A percentile compares a stretch with the other conserved stretches of the same genome.
phyloP scores from a whole-genome alignment of 2,888 invertebrate genomes.

The Lithophane semibrunnea region DNA sequence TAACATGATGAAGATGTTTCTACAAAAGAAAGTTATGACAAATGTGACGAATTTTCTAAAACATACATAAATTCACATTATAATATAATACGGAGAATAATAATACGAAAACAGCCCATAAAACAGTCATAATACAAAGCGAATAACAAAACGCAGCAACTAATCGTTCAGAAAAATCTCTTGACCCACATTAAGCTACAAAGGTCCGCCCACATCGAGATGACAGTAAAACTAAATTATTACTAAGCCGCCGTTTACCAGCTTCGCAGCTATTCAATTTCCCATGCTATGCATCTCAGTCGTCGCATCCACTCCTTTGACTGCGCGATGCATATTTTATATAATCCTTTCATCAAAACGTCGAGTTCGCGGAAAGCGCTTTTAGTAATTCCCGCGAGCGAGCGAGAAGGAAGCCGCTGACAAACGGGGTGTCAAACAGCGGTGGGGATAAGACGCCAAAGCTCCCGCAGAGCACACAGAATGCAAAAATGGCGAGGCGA shows the following conservation, averaged over 20 bases:
- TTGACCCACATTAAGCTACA: slow-evolving; percentile 74
- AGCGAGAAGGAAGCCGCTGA: slow-evolving; percentile 84
- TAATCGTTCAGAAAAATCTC: slow-evolving; percentile 72
- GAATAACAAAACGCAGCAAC: slow-evolving; percentile 68
- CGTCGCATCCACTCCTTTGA: slow-evolving; percentile 83
- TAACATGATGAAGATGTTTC: slow-evolving; percentile 37
- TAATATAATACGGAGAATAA: slow-evolving; percentile 46
- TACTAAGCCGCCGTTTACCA: slow-evolving; percentile 79
- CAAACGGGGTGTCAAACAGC: slow-evolving; percentile 90
- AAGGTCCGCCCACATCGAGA: slow-evolving; percentile 62
- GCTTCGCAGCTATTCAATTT: slow-evolving; percentile 84
- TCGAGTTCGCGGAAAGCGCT: slow-evolving; percentile 84
- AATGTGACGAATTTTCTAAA: slow-evolving; percentile 60
- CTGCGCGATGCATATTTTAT: slow-evolving; percentile 87
- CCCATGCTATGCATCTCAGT: slow-evolving; percentile 86
- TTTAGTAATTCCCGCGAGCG: slow-evolving; percentile 85
- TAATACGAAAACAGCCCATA: slow-evolving; percentile 65
- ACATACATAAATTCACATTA: slow-evolving; percentile 61
- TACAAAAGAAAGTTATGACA: slow-evolving; percentile 46
- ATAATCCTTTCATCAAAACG: slow-evolving; percentile 89
- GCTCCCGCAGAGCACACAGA: slow-evolving; percentile 91
- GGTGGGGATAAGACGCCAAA: slow-evolving; percentile 91
- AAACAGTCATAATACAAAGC: slow-evolving; percentile 69
- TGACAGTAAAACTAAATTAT: slow-evolving; percentile 85
- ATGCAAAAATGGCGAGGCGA: slow-evolving; percentile 91